These are phyloP conservation scores for Maccullochella peelii DNA, from an alignment of 2,113 vertebrate species.

Conservation along the genomic window DNA sequence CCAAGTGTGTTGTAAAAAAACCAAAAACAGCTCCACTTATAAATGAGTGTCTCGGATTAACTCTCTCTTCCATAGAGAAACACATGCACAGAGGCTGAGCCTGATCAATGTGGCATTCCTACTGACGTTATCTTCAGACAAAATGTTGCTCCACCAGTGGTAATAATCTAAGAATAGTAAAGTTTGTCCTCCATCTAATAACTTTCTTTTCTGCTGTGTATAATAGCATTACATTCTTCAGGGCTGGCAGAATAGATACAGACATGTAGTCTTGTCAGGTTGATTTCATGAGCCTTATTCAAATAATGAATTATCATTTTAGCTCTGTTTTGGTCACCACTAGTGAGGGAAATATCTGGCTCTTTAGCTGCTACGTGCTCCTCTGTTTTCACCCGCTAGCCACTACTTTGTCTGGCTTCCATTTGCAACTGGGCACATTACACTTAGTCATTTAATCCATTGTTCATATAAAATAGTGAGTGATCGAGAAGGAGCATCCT, in stretches of 20 bases:
- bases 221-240: background rate
- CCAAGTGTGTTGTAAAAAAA: constrained; percentile 11
- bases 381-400: background rate
- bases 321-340: too few species aligned
- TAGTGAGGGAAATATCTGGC: background rate
- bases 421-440: background rate
- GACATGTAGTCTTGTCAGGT: background rate
- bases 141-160: background rate
- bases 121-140: background rate
- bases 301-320: background rate
- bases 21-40: background rate
- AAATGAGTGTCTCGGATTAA: constrained; percentile 5
- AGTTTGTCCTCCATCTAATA: background rate
- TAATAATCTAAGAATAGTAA: background rate
- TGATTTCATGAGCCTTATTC: background rate
- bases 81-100: background rate
- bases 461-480: background rate
- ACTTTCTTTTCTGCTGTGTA: background rate
- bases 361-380: background rate
- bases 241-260: background rate
- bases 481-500: background rate
- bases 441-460: too few species aligned
- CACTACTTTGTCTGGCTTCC: background rate
- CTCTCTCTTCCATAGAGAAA: background rate
- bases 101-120: background rate